Percentiles rank a stretch among this genome's conserved stretches.
phyloP scores from a whole-genome alignment of 2,113 vertebrate genomes.

The Lamprologus ornatipinnis region DNA sequence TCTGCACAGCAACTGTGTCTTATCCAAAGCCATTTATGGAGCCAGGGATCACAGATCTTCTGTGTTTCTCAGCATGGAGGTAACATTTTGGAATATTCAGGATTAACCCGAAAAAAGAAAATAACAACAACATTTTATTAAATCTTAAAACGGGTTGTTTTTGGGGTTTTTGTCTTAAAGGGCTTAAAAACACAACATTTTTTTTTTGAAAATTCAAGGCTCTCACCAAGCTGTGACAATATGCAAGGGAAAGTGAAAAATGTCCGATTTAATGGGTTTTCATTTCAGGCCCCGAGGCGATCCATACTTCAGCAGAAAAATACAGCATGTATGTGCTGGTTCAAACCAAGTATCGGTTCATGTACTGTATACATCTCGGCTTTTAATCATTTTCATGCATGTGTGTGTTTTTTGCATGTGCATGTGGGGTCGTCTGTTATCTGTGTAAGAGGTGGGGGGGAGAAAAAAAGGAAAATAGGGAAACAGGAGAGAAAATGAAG shows the following conservation, averaged over 20 bases:
- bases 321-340: background rate
- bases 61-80: background rate
- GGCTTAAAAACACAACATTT: background rate
- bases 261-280: constrained; percentile 39
- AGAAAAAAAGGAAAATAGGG: background rate
- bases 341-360: background rate
- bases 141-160: background rate
- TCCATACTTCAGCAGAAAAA: constrained; percentile 8
- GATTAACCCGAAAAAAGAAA: background rate
- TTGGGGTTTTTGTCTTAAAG: accelerated
- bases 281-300: background rate
- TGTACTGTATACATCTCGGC: background rate
- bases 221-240: constrained; percentile 2
- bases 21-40: background rate
- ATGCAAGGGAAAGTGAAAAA: constrained; percentile 10
- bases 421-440: background rate
- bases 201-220: background rate
- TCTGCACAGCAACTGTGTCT: background rate
- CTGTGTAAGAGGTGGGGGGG: background rate
- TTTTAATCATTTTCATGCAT: background rate
- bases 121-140: background rate
- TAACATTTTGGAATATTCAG: background rate
- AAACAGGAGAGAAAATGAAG: background rate
- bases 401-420: background rate
- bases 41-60: background rate